Conservation (phyloP, 1,140 invertebrate genomes). For the Xylocopa sonorina region DNA sequence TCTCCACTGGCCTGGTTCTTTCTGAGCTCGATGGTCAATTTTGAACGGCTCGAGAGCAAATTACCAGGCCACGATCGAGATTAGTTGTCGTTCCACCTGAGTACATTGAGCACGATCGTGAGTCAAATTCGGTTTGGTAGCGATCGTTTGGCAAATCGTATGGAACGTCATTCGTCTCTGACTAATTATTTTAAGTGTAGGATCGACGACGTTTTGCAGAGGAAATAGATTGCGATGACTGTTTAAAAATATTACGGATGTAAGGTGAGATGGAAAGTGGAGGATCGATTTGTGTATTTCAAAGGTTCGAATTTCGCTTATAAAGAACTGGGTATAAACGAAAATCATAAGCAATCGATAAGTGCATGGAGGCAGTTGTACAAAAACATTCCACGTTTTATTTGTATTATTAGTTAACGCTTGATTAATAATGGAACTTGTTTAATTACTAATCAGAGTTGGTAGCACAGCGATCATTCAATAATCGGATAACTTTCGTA, state of each 20-base stretch:
- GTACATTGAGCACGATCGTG: background rate
- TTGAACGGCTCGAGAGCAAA: too few species aligned
- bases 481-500: too few species aligned
- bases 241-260: too few species aligned
- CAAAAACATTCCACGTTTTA: background rate
- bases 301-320: too few species aligned
- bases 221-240: too few species aligned
- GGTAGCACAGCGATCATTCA: background rate
- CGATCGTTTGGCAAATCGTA: constrained; percentile 3
- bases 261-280: too few species aligned
- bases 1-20: background rate
- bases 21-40: background rate
- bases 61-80: background rate
- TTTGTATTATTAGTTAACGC: background rate
- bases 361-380: too few species aligned
- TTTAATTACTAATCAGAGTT: background rate
- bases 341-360: too few species aligned
- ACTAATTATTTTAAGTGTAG: too few species aligned
- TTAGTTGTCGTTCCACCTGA: background rate
- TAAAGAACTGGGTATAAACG: too few species aligned
- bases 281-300: too few species aligned
- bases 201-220: too few species aligned
- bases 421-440: background rate
- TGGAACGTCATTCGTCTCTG: constrained; percentile 14
- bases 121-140: background rate